Evolutionary conservation across 1,140 invertebrate species (phyloP).

Genomic region (Psix sp.): DNA sequence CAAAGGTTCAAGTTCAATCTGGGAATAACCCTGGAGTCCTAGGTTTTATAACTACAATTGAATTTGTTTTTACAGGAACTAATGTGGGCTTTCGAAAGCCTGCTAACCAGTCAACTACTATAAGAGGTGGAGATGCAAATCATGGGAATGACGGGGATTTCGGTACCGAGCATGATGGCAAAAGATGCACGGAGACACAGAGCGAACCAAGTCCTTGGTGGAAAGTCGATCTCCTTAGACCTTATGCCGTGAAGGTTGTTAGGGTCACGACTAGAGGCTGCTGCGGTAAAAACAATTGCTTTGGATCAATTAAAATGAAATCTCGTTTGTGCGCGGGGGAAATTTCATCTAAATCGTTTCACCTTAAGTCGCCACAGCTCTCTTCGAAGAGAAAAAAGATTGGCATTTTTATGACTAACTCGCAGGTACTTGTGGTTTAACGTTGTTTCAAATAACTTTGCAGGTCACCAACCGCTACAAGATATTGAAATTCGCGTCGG

Average conservation of each 20-base stretch:
- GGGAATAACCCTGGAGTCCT: too few relatives aligned
- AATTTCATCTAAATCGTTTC: too few relatives aligned
- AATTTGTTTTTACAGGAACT: conserved; percentile 78
- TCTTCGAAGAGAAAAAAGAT: too few relatives aligned
- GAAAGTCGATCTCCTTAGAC: conserved; percentile 89
- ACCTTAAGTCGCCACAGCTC: too few relatives aligned
- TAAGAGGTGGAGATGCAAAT: conserved; percentile 85
- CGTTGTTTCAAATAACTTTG: conserved; percentile 34
- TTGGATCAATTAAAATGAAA: conserved; percentile 20
- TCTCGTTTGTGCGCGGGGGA: too few relatives aligned
- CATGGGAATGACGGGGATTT: conserved; percentile 92
- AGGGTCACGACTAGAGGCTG: conserved; percentile 91
- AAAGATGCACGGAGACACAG: conserved; percentile 91
- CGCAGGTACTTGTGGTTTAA: conserved; percentile 23
- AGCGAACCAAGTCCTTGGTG: conserved; percentile 93
- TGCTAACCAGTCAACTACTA: conserved; percentile 91
- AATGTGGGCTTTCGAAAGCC: conserved; percentile 92
- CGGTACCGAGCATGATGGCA: conserved; percentile 89
- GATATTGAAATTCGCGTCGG: conserved; percentile 94
- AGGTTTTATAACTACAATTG: too few relatives aligned
- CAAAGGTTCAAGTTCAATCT: too few relatives aligned
- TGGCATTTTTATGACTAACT: too few relatives aligned
- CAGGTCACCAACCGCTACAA: conserved; percentile 91
- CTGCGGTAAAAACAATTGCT: conserved; percentile 81
- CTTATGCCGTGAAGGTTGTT: conserved; percentile 90